These are phyloP conservation scores for Stichopus chloronotus DNA, from an alignment of 35 echinoderm and acorn worm genomes.

Conservation along the genomic window DNA sequence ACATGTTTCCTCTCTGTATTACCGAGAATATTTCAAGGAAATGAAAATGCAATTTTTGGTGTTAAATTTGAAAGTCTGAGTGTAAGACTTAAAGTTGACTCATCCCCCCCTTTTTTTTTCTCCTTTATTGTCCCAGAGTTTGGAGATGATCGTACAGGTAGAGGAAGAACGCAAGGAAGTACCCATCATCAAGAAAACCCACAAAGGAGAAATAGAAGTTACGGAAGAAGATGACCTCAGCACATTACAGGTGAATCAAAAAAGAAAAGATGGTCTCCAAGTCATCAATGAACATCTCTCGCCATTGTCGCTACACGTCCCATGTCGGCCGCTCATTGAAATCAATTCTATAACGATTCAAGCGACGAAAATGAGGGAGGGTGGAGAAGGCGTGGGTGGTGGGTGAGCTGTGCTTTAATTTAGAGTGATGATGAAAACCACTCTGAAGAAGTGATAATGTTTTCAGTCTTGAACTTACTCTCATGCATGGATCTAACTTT, in stretches of 20 bases:
- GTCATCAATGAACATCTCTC: background rate
- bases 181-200: slow-evolving; percentile 90
- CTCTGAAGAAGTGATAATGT: no score
- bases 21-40: no score
- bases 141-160: slow-evolving; percentile 85
- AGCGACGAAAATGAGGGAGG: background rate
- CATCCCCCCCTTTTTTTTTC: no score
- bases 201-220: slow-evolving; percentile 97
- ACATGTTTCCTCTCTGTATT: no score
- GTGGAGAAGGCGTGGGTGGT: no score
- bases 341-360: background rate
- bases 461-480: no score
- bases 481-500: no score
- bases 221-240: slow-evolving; percentile 75
- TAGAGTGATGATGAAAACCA: no score
- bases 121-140: slow-evolving; percentile 2
- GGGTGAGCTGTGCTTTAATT: no score
- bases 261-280: background rate
- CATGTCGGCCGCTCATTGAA: background rate
- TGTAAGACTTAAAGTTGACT: no score
- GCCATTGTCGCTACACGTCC: background rate
- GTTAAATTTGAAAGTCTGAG: no score
- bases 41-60: no score
- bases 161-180: slow-evolving; percentile 74
- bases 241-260: slow-evolving; percentile 64